Base-by-base conservation (phyloP, 2,888 invertebrate genomes). In the Ophion slaviceki region DNA sequence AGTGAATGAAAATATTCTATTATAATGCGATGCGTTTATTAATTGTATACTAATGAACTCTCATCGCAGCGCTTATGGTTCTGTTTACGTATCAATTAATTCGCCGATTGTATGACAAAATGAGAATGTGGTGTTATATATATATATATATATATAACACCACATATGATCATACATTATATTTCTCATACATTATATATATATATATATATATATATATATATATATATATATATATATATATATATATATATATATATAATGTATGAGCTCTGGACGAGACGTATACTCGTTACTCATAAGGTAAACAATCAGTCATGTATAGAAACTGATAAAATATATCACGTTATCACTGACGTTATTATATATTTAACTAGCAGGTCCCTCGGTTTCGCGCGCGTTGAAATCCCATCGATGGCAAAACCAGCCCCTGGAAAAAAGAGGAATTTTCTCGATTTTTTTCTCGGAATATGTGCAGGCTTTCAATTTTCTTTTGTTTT, bases 291-390 rank as follows among this genome's bases (percentile, higher is more conserved):
- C 84, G 82, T 87, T 79, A 81, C 76, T 84, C 80, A 36, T 87
- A 88, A 85, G 72, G 45, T 79, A 75, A 81, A 45, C n/a, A 59
- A 59, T 84, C 80, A 79, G 80, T 87, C 64, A 79, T 87, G 87
- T 88, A 84, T 87, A 84, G 84, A 79, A 80, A 84, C 84, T 86
- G 86, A 87, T 86, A 40, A 80, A 84, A 86, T 79, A 88, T 82
- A 82, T 67, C 76, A 87, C 83, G 85, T 84, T 87, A 85, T 83
- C 82, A 85, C 86, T 59, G 32, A 76, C 59, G 53, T 66, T 28
- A 62, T 67, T 47, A 57, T 53, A 53, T 53, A 53, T 53, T 17
- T 53, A 40, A 5, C 40, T 8, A 40, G 40, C 17, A 17, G 14
- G 17, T 1, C 14, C 17, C 2, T 17, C 53, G 53, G 53, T 17